Base-by-base conservation (phyloP, 2,888 invertebrate species). In the Drosophila conformis region DNA sequence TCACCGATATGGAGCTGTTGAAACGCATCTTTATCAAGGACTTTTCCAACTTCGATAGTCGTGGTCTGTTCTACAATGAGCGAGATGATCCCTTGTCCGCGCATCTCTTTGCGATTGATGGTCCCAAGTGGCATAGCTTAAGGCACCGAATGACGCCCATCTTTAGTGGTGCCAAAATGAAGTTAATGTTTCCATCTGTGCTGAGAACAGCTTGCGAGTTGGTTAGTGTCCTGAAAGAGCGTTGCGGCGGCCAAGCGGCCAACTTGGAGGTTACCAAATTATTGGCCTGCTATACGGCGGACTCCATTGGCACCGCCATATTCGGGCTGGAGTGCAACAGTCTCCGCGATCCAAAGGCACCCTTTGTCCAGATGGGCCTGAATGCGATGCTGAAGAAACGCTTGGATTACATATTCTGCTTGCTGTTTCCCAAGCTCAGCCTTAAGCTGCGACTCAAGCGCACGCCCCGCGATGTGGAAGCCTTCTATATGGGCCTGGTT, bases 251-350 rank as follows among this genome's bases (percentile, higher is more conserved):
- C 40, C 13, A 18, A 4, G 6, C 56, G 1, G n/a, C 48, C 2
- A 13, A 63, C 15, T 0, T 94, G 88, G 94, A 94, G 69, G 76
- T 94, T 0, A 93, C 92, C 61, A 93, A 94, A 5, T 56, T 93
- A 5, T 75, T 93, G 27, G 92, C 93, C 0, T 92, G 93, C 18
- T 94, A 93, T 69, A 94, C 94, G 0, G 93, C 94, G 4, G 94
- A 95, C 79, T 93, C 94, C 0, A 94, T 94, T 48, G 94, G 94
- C 0, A 90, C 88, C 0, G 93, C 93, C 78, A 93, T 93, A 2
- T 94, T 94, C 72, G 94, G 94, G 1, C 88, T 94, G 13, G 93
- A 94, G 13, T 93, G 93, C 70, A 93, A 94, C 68, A 93, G 93
- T 33, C 83, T 94, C 40, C 87, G 89, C 7, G 85, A 93, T 75